Evolutionary conservation across 2,113 vertebrate genomes (phyloP), one percentile per base, ranked within the genome.

Genomic region (Oreochromis spilurus): DNA sequence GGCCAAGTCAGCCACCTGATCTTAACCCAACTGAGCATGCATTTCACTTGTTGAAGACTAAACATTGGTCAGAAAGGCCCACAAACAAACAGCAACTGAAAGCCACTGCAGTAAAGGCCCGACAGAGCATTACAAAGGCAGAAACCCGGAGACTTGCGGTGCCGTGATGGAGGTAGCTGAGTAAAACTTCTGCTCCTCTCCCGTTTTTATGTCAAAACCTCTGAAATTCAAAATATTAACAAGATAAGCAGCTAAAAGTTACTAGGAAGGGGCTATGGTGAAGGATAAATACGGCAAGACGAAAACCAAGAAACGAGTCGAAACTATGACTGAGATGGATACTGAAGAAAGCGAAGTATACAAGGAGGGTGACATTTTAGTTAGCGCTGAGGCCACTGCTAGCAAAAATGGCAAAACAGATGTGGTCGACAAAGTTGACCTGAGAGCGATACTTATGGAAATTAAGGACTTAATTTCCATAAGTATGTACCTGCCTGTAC

Each of bases 341-440:
- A 55, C 11, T 13, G 12, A 55, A 55, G 54, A 55, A 55, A 55
- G 21, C 11, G 6, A 55, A 55, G 54, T 0, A 13, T 26, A 55
- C 21, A 24, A 55, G 11, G 54, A 55, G 11, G 54, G 54, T 24
- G 54, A 55, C 54, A 3, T 13, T 26, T 55, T 26, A 24, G 54
- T 24, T 55, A 55, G 21, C 2, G 11, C 21, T 4, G 54, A 13
- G 54, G 54, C 54, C 6, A 4, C 21, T 55, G 21, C 53, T 26
- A 26, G 54, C 21, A 55, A 55, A 55, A 55, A 55, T 7, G 21
- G 1, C 6, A 13, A 26, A 55, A 55, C 11, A 2, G 54, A 55
- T 13, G 21, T 13, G 21, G 21, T 7, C 4, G 0, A 55, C 54
- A 55, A 55, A 55, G 21, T 55, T 55, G 0, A 26, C 21, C 21